Percentiles rank a stretch among this genome's conserved stretches.
phyloP scores from a whole-genome alignment of 2,888 invertebrate species.

The Folsomia candida region DNA sequence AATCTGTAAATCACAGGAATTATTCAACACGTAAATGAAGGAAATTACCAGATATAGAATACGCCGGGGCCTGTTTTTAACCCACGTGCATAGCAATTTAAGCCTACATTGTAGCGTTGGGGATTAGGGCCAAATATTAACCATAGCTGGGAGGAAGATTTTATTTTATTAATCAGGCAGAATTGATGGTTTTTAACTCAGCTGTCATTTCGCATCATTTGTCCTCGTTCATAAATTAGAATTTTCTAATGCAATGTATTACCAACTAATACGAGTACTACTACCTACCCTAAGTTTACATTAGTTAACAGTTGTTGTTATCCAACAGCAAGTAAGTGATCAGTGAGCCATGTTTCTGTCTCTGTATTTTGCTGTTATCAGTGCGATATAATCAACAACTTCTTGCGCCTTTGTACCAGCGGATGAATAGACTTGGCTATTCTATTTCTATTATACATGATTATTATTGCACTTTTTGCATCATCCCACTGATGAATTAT shows the following conservation, averaged over 20 bases:
- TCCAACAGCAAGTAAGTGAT: not conserved
- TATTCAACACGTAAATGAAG: not conserved
- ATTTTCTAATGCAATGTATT: not conserved
- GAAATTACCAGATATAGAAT: not conserved
- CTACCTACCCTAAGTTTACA: too few relatives aligned
- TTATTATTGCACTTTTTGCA: not conserved
- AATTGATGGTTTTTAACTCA: slow-evolving; percentile 4
- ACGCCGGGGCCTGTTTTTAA: too few relatives aligned
- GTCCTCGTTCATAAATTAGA: not conserved
- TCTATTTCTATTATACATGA: not conserved
- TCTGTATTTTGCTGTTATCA: not conserved
- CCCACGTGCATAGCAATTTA: not conserved
- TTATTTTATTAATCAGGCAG: not conserved
- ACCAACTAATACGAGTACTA: too few relatives aligned
- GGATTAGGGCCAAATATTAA: not conserved
- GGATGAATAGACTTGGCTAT: too few relatives aligned
- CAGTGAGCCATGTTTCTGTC: not conserved
- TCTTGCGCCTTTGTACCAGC: not conserved
- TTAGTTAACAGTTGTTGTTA: too few relatives aligned
- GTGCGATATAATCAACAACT: not conserved
- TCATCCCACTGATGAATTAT: too few relatives aligned
- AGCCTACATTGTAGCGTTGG: too few relatives aligned
- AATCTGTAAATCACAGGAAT: not conserved
- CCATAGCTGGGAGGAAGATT: not conserved
- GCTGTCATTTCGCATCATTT: slow-evolving; percentile 4